Conservation (phyloP, 2,797 vertebrate genomes). For the Mormyrus proboscirostris region DNA sequence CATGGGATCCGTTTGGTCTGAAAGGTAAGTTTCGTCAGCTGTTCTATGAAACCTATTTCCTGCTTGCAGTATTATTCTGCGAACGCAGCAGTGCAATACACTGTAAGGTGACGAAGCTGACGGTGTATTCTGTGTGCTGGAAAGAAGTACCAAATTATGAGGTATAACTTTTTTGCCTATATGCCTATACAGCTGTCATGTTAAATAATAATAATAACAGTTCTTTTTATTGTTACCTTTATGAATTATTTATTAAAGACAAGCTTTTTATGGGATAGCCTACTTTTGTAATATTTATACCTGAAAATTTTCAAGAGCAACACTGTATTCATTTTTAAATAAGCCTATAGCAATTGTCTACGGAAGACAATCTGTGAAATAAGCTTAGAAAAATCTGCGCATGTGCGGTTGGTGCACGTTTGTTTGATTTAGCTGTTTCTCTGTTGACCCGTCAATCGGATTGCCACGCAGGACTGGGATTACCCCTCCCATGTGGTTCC, state of each 20-base stretch:
- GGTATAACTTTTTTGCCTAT: background rate
- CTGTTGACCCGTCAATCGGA: background rate
- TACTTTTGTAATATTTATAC: background rate
- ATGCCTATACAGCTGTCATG: background rate
- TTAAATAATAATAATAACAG: background rate
- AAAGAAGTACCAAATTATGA: background rate
- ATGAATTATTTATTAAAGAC: background rate
- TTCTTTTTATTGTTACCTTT: background rate
- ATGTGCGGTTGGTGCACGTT: background rate
- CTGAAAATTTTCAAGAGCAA: background rate
- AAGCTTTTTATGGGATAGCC: background rate
- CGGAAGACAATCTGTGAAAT: background rate
- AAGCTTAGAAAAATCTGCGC: background rate
- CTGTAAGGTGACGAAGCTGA: background rate
- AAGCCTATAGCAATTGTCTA: background rate
- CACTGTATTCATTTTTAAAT: background rate
- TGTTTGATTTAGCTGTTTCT: background rate
- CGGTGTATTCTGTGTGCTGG: background rate
- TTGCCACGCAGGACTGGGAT: background rate
- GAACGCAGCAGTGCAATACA: background rate
- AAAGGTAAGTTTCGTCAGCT: constrained; percentile 8
- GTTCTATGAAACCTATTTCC: background rate
- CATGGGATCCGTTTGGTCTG: background rate
- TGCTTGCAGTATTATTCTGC: background rate
- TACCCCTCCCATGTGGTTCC: background rate